A percentile compares a stretch with the other conserved stretches of the same genome.
These are phyloP conservation scores for Channa striata DNA, from an alignment of 2,797 vertebrate species.

Conservation along the genomic window DNA sequence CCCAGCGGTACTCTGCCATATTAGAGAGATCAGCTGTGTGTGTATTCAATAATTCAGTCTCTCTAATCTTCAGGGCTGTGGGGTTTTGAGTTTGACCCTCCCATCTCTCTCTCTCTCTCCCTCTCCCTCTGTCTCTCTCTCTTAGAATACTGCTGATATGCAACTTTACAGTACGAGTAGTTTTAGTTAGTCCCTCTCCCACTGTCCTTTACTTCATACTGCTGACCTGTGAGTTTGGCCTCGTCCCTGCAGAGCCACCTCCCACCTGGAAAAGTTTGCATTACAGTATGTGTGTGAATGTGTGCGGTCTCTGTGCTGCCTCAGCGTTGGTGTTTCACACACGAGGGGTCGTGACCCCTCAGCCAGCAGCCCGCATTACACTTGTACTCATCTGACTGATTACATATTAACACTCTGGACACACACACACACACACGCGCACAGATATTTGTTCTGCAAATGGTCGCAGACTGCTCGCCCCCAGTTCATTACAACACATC, in stretches of 20 bases:
- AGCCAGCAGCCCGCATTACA: slow-evolving; percentile 62
- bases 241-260: slow-evolving; percentile 50
- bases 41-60: slow-evolving; percentile 77
- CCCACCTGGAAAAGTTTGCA: slow-evolving; percentile 49
- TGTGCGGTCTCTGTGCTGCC: slow-evolving; percentile 42
- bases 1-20: not conserved
- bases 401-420: slow-evolving; percentile 74
- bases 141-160: slow-evolving; percentile 65
- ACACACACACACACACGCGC: slow-evolving; percentile 47
- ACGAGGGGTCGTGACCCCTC: slow-evolving; percentile 74
- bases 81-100: slow-evolving; percentile 42
- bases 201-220: slow-evolving; percentile 41
- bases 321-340: slow-evolving; percentile 71
- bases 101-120: slow-evolving; percentile 1
- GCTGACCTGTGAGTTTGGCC: slow-evolving; percentile 70
- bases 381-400: slow-evolving; percentile 79
- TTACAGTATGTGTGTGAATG: slow-evolving; percentile 1
- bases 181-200: slow-evolving; percentile 37
- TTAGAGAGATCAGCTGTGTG: slow-evolving; percentile 10
- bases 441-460: slow-evolving; percentile 57
- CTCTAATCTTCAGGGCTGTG: slow-evolving; percentile 53
- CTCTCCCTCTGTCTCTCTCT: too few relatives aligned
- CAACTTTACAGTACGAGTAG: slow-evolving; percentile 29
- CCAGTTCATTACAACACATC: slow-evolving; percentile 48
- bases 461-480: slow-evolving; percentile 30